phyloP scores from a whole-genome alignment of 2,797 vertebrate genomes.

The Coreius guichenoti region DNA sequence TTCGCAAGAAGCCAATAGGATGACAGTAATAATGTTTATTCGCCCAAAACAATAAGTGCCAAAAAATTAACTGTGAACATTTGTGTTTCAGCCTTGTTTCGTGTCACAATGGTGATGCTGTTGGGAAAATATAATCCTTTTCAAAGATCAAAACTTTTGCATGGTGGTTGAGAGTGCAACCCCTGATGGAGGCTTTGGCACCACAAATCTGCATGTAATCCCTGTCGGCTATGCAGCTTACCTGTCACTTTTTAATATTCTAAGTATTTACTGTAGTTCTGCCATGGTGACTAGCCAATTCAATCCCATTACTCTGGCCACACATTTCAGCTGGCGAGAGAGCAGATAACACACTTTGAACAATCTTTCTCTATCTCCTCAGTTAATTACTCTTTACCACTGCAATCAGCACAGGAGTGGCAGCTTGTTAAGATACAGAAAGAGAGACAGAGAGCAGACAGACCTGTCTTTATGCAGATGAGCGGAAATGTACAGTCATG shows the following conservation, averaged over 20 bases:
- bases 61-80: neutral
- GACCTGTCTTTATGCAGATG: constrained; percentile 17
- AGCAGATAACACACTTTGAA: constrained; percentile 24
- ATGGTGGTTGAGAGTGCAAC: neutral
- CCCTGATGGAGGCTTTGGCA: constrained; percentile 6
- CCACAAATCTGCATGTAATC: constrained; percentile 32
- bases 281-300: constrained; percentile 29
- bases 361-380: constrained; percentile 33
- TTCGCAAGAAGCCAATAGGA: neutral
- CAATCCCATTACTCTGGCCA: constrained; percentile 48
- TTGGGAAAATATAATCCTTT: neutral
- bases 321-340: constrained; percentile 22
- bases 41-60: neutral
- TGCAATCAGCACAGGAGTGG: constrained; percentile 39
- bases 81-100: neutral
- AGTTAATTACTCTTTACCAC: constrained; percentile 35
- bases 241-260: constrained; percentile 38
- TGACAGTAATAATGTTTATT: neutral
- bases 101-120: neutral
- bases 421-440: constrained; percentile 37
- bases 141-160: constrained; percentile 3
- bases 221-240: constrained; percentile 28
- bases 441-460: constrained; percentile 23
- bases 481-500: constrained; percentile 11
- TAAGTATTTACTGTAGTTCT: constrained; percentile 35